Evolutionary conservation across 2,113 vertebrate species (phyloP).

Genomic region (Cichladusa arquata): DNA sequence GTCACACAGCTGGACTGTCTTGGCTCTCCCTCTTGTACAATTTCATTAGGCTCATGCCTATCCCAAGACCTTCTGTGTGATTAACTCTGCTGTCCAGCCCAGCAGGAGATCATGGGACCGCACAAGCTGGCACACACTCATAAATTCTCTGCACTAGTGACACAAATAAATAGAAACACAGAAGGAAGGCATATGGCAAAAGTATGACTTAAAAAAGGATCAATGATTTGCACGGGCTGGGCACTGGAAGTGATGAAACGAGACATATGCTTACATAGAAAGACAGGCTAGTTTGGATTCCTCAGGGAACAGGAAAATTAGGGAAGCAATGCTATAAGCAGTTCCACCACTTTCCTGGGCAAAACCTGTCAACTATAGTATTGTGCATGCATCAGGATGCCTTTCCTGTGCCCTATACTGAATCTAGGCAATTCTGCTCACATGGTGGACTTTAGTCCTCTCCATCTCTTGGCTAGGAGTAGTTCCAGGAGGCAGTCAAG

Average conservation of each 20-base stretch:
- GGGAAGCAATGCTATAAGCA: not conserved
- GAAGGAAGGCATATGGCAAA: not conserved
- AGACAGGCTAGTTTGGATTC: not conserved
- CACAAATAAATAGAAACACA: not conserved
- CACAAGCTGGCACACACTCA: not conserved
- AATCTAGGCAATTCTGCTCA: not conserved
- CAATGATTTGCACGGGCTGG: not conserved
- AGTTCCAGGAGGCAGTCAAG: not conserved
- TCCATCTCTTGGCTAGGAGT: not conserved
- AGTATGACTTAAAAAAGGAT: not conserved
- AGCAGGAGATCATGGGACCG: not conserved
- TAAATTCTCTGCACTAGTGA: not conserved
- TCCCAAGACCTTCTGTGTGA: not conserved
- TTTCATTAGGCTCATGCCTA: not conserved
- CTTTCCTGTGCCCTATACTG: not conserved
- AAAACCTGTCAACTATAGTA: not conserved
- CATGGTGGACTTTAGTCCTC: not conserved
- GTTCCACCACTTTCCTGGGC: not conserved
- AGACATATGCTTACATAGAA: not conserved
- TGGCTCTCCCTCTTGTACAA: not conserved
- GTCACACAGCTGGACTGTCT: not conserved
- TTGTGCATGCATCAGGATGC: not conserved
- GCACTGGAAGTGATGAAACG: not conserved
- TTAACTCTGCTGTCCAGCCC: not conserved
- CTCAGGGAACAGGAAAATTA: not conserved